Conservation (phyloP, 2,888 invertebrate species). For the Pristionchus fissidentatus region DNA sequence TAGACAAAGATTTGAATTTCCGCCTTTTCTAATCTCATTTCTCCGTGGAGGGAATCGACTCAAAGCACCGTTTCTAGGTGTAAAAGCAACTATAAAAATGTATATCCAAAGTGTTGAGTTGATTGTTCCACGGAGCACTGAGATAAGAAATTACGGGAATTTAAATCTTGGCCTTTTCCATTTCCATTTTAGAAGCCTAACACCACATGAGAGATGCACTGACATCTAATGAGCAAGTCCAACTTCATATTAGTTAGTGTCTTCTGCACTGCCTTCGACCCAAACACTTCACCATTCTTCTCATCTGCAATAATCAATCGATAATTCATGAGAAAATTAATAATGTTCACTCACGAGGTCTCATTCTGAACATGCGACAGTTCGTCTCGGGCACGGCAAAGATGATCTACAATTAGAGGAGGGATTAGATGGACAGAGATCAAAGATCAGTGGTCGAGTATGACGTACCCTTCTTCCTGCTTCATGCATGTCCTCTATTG, state of each 20-base stretch:
- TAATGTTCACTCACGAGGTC: constrained; percentile 15
- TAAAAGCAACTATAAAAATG: neutral
- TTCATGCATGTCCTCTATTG: constrained; percentile 15
- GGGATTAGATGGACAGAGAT: neutral
- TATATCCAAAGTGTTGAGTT: neutral
- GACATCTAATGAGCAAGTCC: constrained; percentile 12
- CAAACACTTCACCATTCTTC: constrained; percentile 38
- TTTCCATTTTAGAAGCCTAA: neutral
- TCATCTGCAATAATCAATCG: constrained; percentile 5
- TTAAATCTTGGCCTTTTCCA: too few relatives aligned
- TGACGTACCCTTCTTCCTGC: constrained; percentile 26
- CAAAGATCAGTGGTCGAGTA: too few relatives aligned
- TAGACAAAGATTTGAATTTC: neutral
- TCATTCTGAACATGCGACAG: constrained; percentile 32
- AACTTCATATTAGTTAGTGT: constrained; percentile 21
- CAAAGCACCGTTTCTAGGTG: too few relatives aligned
- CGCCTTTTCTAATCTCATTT: neutral
- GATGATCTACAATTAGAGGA: neutral
- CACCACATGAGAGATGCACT: neutral
- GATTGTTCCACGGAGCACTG: neutral
- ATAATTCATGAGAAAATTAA: neutral
- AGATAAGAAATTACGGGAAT: too few relatives aligned
- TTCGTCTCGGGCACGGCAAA: constrained; percentile 26
- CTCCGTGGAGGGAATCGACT: too few relatives aligned
- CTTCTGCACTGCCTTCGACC: constrained; percentile 27